A percentile compares a stretch with the other conserved stretches of the same genome.
These are phyloP conservation scores for Diplosoma virens DNA, from an alignment of 23 tunicate genomes.

Conservation along the genomic window DNA sequence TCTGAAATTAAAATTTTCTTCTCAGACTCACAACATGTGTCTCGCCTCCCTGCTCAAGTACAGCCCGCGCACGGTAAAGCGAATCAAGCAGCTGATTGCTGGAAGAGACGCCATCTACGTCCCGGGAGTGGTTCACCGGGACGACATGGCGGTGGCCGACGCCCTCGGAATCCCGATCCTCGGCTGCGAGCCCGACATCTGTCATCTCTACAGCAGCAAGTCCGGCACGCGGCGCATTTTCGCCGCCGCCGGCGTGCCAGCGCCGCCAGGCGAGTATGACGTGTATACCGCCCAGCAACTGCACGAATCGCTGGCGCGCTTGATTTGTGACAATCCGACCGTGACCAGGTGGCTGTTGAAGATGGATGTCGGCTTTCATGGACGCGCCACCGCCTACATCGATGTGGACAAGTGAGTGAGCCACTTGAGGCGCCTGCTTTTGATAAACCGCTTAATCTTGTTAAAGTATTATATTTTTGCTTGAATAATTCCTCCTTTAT, in stretches of 20 bases:
- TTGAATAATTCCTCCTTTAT: no score
- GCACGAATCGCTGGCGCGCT: slow-evolving; percentile 74
- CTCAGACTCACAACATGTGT: slow-evolving; percentile 86
- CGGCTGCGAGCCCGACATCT: slow-evolving; percentile 91
- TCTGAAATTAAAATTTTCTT: no score
- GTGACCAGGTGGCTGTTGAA: slow-evolving; percentile 77
- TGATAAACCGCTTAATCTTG: neutral
- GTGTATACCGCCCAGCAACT: slow-evolving; percentile 86
- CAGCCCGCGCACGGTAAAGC: slow-evolving; percentile 68
- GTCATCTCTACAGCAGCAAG: slow-evolving; percentile 92
- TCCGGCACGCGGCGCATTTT: slow-evolving; percentile 84
- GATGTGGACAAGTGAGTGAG: slow-evolving; percentile 67
- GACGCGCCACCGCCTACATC: slow-evolving; percentile 79
- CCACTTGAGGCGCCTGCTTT: neutral
- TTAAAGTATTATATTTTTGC: neutral
- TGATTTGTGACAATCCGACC: slow-evolving; percentile 68
- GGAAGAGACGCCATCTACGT: slow-evolving; percentile 76
- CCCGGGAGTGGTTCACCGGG: slow-evolving; percentile 70
- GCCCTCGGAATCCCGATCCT: slow-evolving; percentile 70
- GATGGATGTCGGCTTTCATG: slow-evolving; percentile 72
- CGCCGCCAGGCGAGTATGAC: slow-evolving; percentile 95
- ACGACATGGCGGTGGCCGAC: slow-evolving; percentile 88
- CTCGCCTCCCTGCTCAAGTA: slow-evolving; percentile 62
- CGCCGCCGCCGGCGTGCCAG: slow-evolving; percentile 68
- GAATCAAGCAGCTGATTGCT: slow-evolving; percentile 55